Base-by-base conservation (phyloP, 2,888 invertebrate genomes). In the Oegoconia quadripuncta region DNA sequence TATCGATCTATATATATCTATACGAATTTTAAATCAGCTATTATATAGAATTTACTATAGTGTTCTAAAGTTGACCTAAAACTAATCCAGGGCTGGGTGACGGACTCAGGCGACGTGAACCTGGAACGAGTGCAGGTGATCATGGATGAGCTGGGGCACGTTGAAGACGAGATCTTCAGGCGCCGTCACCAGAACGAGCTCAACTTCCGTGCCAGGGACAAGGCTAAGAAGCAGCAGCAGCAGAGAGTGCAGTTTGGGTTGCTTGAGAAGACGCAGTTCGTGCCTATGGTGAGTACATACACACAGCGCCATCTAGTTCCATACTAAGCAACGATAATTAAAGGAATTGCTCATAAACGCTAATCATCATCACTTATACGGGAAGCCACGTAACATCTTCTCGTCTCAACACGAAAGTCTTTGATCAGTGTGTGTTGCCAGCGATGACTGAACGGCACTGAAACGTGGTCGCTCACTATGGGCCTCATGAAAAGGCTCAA, bases 161-260 rank as follows among this genome's bases (percentile, higher is more conserved):
- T 93, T 18, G 99, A 99, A 75, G 99, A 99, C 88, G 95, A 97
- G 83, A 99, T 99, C 68, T 99, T 99, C 80, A 95, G 95, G 72
- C 93, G 93, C 34, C 87, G 99, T 14, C 97, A 98, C 74, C 91
- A 94, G 63, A 94, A 92, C 56, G 98, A 98, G 69, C 69, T 95
- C 43, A 90, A 91, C 57, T 97, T 95, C 73, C 93, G 93, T 64
- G 92, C 92, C 9, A 86, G 95, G 9, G 93, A 95, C 46, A 94
- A 92, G 58, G 91, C 92, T 22, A 93, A 92, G 68, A 92, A 91
- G 55, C 65, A 88, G 22, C 86, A 89, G 51, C 82, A 88, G 59
- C 89, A 89, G 55, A 88, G 88, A 50, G 93, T 94, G 3, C 91
- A 93, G 64, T 94, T 93, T 82, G 84, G 89, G 11, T 87, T 94